Evolutionary conservation across 2,797 vertebrate genomes (phyloP), one percentile per base, ranked within the genome.

Genomic region (Gallinago solitaria): DNA sequence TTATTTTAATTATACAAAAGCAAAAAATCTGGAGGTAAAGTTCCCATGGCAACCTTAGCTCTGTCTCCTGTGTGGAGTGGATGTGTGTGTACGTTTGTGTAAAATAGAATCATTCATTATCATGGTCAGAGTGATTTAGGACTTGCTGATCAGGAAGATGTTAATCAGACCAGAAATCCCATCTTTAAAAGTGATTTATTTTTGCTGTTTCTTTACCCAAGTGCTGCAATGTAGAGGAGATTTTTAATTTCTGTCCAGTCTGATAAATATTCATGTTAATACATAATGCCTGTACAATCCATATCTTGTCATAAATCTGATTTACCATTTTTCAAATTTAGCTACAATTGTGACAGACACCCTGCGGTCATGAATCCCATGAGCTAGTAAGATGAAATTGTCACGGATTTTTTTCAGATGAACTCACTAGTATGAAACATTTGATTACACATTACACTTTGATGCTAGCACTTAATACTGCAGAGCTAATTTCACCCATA

Each of bases 31-130:
- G 60, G 43, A 86, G 23, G 54, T 79, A 71, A 87, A 25, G 65
- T 91, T 96, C 64, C 88, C 76, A 86, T 94, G 87, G 68, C 91
- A 91, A 90, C 83, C 64, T 84, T 76, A 71, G 32, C 35, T 86
- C 65, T 57, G 12, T 64, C 5, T 71, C 33, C 54, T 64, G 4
- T 78, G n/a, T 88, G 30, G 48, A 37, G 8, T 68, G 41, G 56
- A 61, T 54, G 8, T 53, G 23, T 51, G 20, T 65, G 19, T 80
- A 16, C 33, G 11, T 74, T 75, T 90, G 39, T 70, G 54, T 82
- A 57, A 93, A 89, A 93, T 9, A 50, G 20, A 28, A 89, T 35
- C 24, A 35, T 70, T 90, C 50, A 43, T 90, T 94, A 82, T 63
- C 15, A 9, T n/a, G 33, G 37, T 57, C 77, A 68, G 53, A 75